Conservation (phyloP, 2,888 invertebrate genomes). For the Xanthia togata region DNA sequence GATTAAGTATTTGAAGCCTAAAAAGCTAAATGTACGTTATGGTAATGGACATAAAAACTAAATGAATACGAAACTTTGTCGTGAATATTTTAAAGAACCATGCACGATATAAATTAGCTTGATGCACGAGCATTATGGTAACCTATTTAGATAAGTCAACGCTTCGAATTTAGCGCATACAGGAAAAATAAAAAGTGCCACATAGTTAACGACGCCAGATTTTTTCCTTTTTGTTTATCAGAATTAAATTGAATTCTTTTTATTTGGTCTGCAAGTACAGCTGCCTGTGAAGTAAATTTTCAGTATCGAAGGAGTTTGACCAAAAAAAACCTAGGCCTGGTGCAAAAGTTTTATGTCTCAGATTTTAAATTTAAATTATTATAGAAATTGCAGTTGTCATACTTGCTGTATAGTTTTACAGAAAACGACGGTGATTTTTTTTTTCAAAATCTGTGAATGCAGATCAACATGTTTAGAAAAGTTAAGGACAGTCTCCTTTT, state of each 20-base stretch:
- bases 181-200: conserved; percentile 7
- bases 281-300: neutral
- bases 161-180: conserved; percentile 14
- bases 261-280: neutral
- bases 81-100: conserved; percentile 22
- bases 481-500: too few species aligned
- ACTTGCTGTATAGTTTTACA: too few species aligned
- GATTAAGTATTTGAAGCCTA: conserved; percentile 7
- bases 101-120: conserved; percentile 30
- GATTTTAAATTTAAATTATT: too few species aligned
- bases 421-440: too few species aligned
- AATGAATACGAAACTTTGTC: conserved; percentile 12
- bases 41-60: conserved; percentile 31
- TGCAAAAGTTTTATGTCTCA: too few species aligned
- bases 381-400: too few species aligned
- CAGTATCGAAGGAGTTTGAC: neutral
- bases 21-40: conserved; percentile 13
- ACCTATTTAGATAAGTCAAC: conserved; percentile 52
- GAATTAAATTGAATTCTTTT: neutral
- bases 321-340: too few species aligned
- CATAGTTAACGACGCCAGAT: neutral
- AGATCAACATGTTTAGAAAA: too few species aligned
- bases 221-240: neutral
- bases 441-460: too few species aligned
- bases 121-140: conserved; percentile 40